Conservation (phyloP, 2,797 vertebrate species). For the Hapalemur alaotrensis region DNA sequence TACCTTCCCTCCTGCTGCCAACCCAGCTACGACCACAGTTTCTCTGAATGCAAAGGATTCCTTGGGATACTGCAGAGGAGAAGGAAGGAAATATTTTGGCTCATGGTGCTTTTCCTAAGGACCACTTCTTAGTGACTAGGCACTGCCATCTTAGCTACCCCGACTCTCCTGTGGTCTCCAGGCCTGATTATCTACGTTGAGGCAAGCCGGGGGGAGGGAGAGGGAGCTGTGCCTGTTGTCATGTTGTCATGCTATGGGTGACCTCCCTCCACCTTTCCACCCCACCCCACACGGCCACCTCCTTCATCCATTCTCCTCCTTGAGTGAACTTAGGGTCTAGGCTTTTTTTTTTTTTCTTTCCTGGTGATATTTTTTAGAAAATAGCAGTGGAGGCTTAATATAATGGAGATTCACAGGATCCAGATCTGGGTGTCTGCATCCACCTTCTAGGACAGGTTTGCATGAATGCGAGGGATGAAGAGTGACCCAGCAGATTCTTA, state of each 20-base stretch:
- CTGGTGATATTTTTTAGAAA: not conserved
- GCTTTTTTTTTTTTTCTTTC: not conserved
- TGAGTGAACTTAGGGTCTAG: not conserved
- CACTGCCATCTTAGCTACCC: not conserved
- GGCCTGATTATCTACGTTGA: not conserved
- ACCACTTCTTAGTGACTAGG: not conserved
- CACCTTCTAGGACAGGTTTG: not conserved
- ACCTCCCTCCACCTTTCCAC: too few relatives aligned
- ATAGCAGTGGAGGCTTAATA: not conserved
- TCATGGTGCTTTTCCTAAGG: not conserved
- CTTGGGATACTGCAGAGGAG: not conserved
- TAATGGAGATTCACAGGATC: not conserved
- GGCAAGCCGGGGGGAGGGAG: not conserved
- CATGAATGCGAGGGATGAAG: not conserved
- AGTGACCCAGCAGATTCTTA: not conserved
- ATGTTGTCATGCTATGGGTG: too few relatives aligned
- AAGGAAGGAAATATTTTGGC: not conserved
- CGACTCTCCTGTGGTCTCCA: not conserved
- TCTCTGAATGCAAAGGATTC: not conserved
- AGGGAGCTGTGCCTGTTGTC: too few relatives aligned
- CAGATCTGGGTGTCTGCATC: not conserved
- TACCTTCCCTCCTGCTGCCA: not conserved
- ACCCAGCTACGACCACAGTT: too few relatives aligned
- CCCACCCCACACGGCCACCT: too few relatives aligned
- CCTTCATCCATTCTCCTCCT: not conserved